Base-by-base conservation (phyloP, 1,140 invertebrate genomes). In the Armadillidium nasatum region DNA sequence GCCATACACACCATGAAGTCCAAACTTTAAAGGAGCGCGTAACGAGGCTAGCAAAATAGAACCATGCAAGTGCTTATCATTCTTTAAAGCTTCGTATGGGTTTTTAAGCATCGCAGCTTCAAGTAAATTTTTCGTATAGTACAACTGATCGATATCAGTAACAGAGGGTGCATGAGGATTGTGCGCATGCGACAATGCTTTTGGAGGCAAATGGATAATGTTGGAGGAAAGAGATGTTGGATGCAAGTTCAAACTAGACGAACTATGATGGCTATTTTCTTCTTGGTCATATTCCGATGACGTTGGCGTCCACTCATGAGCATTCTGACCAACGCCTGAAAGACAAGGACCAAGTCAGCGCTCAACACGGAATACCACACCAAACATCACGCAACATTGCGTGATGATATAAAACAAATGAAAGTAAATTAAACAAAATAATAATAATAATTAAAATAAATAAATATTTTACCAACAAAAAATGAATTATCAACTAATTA, bases 81-180 rank as follows among this genome's bases (percentile, higher is more conserved):
- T 76, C 45, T 80, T 80, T n/a, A 80, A 72, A 10, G 79, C 79
- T 50, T 80, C 79, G 77, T 80, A 80, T 0, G 79, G 79, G 23
- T 80, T 80, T 75, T 80, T 80, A 69, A 78, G 75, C 76, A 80
- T 78, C 68, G 79, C 79, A 44, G 79, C 79, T 72, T 80, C 79
- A 15, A 80, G 69, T 9, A 80, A 72, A 69, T 80, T 80, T 75
- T 80, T 80, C 50, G 79, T 80, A 75, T 80, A 80, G 75, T 78
- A 80, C 1, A 80, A 74, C 44, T 80, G 79, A 71, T 80, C 79
- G 22, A 80, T 78, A 44, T 80, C 79, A 3, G 79, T 76, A 10
- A 76, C 77, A 10, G 79, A 72, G 7, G 79, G 77, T 4, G 79
- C 74, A 21, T 44, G 79, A 15, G 50, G 50, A 7, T 60, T 13